A percentile compares a stretch with the other conserved stretches of the same genome.
These are phyloP conservation scores for Leptodirus hochenwartii DNA, from an alignment of 2,888 invertebrate species.

Conservation along the genomic window DNA sequence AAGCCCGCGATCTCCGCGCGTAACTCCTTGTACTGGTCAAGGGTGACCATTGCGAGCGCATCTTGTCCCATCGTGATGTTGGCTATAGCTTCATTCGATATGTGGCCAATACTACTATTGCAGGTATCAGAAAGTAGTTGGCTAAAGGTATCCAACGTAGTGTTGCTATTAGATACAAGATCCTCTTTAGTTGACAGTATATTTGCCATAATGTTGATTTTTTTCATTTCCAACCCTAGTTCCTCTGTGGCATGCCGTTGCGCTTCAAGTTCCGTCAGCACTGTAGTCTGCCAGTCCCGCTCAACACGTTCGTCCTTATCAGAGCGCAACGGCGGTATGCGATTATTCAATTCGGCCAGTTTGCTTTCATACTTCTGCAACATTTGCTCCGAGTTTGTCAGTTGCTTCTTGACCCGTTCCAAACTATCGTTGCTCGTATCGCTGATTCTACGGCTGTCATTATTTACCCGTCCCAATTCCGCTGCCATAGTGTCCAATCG, in stretches of 20 bases:
- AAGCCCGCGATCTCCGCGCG: slow-evolving; percentile 38
- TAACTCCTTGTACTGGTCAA: slow-evolving; percentile 35
- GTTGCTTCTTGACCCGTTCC: slow-evolving; percentile 26
- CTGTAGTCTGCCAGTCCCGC: slow-evolving; percentile 21
- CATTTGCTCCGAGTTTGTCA: slow-evolving; percentile 33
- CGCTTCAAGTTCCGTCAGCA: too few relatives aligned
- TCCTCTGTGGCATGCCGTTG: too few relatives aligned
- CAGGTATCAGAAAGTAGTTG: too few relatives aligned
- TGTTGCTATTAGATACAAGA: too few relatives aligned
- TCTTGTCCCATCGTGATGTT: too few relatives aligned
- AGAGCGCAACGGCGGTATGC: slow-evolving; percentile 11
- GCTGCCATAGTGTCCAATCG: slow-evolving; percentile 20
- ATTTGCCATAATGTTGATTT: too few relatives aligned
- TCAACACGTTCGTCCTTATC: slow-evolving; percentile 15
- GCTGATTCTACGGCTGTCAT: slow-evolving; percentile 27
- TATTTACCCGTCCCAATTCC: slow-evolving; percentile 21
- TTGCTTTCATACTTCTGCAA: slow-evolving; percentile 38
- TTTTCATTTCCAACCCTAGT: slow-evolving; percentile 34
- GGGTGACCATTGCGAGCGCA: too few relatives aligned
- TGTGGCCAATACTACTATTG: too few relatives aligned
- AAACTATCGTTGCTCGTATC: slow-evolving; percentile 28
- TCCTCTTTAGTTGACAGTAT: too few relatives aligned
- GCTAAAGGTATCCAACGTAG: too few relatives aligned
- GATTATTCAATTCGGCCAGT: slow-evolving; percentile 29
- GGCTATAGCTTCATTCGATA: too few relatives aligned